These are phyloP conservation scores for Remorina albescens DNA, from an alignment of 2,797 vertebrate genomes.

Conservation along the genomic window DNA sequence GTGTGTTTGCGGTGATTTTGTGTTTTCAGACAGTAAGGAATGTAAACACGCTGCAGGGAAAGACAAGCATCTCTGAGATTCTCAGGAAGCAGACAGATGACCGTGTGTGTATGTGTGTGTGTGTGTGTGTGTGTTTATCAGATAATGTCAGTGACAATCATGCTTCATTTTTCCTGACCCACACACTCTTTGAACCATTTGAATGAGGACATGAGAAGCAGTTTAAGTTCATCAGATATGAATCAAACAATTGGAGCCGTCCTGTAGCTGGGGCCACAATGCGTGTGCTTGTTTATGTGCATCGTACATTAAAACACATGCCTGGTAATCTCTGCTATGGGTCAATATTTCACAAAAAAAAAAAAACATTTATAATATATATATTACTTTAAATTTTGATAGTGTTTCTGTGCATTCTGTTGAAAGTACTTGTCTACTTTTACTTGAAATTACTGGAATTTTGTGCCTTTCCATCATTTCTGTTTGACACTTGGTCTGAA, in stretches of 20 bases:
- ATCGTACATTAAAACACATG: neutral
- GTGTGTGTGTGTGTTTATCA: slow-evolving; percentile 28
- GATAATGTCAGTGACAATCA: slow-evolving; percentile 59
- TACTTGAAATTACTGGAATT: neutral
- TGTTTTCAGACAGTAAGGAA: slow-evolving; percentile 57
- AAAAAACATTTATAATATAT: too few species aligned
- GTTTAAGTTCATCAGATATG: slow-evolving; percentile 8
- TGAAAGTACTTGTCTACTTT: neutral
- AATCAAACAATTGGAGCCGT: slow-evolving; percentile 20
- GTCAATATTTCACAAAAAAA: too few species aligned
- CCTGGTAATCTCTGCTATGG: too few species aligned
- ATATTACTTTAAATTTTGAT: too few species aligned
- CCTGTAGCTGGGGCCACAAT: slow-evolving; percentile 7
- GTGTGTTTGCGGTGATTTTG: slow-evolving; percentile 26
- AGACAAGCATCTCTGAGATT: slow-evolving; percentile 55
- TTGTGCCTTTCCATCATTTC: too few species aligned
- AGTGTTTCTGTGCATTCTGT: too few species aligned
- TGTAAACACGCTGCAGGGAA: slow-evolving; percentile 51
- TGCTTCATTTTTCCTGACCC: slow-evolving; percentile 27
- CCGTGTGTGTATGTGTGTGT: slow-evolving; percentile 18
- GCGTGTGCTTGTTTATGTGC: neutral
- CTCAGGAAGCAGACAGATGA: slow-evolving; percentile 60
- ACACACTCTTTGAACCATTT: slow-evolving; percentile 40
- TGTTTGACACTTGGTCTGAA: too few species aligned
- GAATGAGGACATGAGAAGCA: slow-evolving; percentile 46